Evolutionary conservation across 2,888 invertebrate species (phyloP).

Genomic region (Parnassius glacialis): DNA sequence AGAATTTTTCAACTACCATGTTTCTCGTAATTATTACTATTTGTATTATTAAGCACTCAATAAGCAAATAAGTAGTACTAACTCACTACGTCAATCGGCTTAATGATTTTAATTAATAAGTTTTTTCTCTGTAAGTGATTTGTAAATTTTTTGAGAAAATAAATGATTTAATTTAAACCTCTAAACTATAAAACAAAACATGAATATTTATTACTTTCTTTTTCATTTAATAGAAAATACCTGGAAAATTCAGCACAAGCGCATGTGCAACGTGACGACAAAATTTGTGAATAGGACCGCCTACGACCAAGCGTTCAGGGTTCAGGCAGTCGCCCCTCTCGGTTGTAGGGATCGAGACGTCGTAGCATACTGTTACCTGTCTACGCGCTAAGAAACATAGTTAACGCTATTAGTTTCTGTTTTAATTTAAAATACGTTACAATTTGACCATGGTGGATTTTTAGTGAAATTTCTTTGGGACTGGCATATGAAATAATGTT

Average conservation of each 20-base stretch:
- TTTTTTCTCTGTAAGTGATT: too few species aligned
- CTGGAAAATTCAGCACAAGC: conserved; percentile 36
- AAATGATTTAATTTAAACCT: too few species aligned
- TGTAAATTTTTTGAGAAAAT: too few species aligned
- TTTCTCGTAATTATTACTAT: too few species aligned
- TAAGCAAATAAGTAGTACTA: too few species aligned
- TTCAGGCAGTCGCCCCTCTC: conserved; percentile 55
- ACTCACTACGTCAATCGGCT: too few species aligned
- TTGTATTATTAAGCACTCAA: too few species aligned
- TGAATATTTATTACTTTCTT: too few species aligned
- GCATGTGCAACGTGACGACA: conserved; percentile 63
- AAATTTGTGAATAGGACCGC: conserved; percentile 41
- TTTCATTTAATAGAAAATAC: neutral
- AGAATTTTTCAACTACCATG: too few species aligned
- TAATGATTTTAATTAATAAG: too few species aligned
- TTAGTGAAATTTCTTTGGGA: conserved; percentile 48
- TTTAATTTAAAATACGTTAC: conserved; percentile 5
- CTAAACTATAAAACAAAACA: too few species aligned
- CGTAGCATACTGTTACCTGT: conserved; percentile 19
- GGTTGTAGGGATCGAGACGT: conserved; percentile 47
- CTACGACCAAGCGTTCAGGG: conserved; percentile 33
- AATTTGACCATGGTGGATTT: conserved; percentile 4
- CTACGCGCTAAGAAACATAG: conserved; percentile 25
- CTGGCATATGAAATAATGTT: conserved; percentile 74
- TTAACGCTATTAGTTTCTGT: conserved; percentile 3